Conservation (phyloP, 2,888 invertebrate genomes). For the Diarsia dahlii region DNA sequence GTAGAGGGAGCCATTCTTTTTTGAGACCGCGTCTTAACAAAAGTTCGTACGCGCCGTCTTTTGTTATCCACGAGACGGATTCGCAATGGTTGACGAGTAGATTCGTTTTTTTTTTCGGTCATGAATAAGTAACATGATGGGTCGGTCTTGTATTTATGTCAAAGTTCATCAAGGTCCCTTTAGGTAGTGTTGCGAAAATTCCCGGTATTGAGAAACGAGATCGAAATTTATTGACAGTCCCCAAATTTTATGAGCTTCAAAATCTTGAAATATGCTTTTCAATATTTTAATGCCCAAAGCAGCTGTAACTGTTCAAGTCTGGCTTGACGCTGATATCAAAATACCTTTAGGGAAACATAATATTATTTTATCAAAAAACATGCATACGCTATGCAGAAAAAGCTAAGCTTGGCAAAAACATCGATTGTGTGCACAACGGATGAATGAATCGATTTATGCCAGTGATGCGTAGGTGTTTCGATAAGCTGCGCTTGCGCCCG, state of each 20-base stretch:
- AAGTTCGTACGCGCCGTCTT: constrained; percentile 72
- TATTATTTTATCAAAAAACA: constrained; percentile 5
- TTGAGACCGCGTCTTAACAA: constrained; percentile 74
- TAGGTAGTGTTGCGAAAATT: constrained; percentile 37
- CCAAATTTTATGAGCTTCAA: constrained; percentile 29
- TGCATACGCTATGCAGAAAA: constrained; percentile 24
- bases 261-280: constrained; percentile 31
- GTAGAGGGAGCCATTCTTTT: constrained; percentile 82
- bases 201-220: constrained; percentile 42
- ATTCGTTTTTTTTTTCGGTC: constrained; percentile 72
- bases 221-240: constrained; percentile 55
- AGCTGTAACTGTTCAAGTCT: not conserved
- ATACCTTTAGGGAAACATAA: not conserved
- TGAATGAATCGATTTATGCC: constrained; percentile 69
- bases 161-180: constrained; percentile 82
- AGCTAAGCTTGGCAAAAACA: constrained; percentile 62
- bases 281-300: constrained; percentile 12
- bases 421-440: constrained; percentile 63
- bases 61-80: constrained; percentile 81
- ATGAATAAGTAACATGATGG: constrained; percentile 79
- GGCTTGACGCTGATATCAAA: not conserved
- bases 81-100: constrained; percentile 77
- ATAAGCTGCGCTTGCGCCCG: constrained; percentile 65
- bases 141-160: constrained; percentile 80
- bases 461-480: constrained; percentile 71